Evolutionary conservation across 2,113 vertebrate genomes (phyloP).

Genomic region (Phalacrocorax aristotelis): DNA sequence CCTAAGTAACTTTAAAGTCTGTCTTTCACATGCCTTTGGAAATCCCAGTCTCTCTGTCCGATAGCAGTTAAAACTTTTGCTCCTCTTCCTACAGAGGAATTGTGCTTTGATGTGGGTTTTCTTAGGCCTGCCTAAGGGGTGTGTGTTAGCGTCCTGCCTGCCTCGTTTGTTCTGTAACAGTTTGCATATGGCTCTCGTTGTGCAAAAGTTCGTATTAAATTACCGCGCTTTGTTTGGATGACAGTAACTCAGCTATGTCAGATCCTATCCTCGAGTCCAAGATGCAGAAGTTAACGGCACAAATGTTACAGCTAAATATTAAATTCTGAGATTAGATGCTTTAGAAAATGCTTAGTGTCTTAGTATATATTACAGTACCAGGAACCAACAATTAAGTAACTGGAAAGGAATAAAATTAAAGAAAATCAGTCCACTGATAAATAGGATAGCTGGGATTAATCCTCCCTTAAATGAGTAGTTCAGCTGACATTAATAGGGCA

Average conservation of each 20-base stretch:
- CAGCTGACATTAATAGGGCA: constrained; percentile 3
- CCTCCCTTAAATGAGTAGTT: neutral
- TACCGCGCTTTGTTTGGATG: neutral
- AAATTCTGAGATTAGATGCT: neutral
- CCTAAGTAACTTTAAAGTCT: neutral
- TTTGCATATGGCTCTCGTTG: neutral
- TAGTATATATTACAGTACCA: neutral
- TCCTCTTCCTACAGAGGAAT: neutral
- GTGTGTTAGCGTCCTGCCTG: neutral
- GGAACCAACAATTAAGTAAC: neutral
- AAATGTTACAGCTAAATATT: neutral
- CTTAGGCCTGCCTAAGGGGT: neutral
- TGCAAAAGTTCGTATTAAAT: neutral
- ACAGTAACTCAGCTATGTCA: neutral
- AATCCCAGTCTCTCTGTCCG: neutral
- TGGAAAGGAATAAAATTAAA: constrained; percentile 34
- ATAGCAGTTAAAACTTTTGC: neutral
- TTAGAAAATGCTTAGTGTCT: neutral
- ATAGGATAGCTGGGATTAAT: constrained; percentile 31
- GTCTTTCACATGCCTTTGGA: neutral
- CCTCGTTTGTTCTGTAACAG: neutral
- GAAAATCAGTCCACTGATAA: constrained; percentile 2
- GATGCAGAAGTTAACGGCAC: neutral
- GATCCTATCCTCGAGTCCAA: neutral
- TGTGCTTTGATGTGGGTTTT: neutral